Evolutionary conservation across 1,140 invertebrate genomes (phyloP).

Genomic region (Schlechtendalia chinensis): DNA sequence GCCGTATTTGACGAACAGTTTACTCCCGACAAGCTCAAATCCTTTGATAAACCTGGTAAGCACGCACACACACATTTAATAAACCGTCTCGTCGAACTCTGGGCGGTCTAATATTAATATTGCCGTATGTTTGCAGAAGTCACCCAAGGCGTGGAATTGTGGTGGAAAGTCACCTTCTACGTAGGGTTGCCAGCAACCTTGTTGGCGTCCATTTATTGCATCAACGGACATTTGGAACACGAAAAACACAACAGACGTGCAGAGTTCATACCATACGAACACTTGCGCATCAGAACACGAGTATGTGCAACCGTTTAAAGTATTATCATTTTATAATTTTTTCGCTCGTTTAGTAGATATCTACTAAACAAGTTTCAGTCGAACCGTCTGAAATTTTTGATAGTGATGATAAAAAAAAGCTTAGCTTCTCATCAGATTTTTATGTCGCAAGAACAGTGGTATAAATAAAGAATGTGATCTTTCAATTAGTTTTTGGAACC

Average conservation of each 20-base stretch:
- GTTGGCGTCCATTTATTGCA: conserved; percentile 27
- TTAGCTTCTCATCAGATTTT: too few relatives aligned
- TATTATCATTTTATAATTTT: too few relatives aligned
- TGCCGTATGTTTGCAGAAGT: conserved; percentile 8
- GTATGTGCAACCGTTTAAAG: not conserved
- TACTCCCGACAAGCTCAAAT: conserved; percentile 20
- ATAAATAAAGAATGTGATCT: too few relatives aligned
- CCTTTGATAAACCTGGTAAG: not conserved
- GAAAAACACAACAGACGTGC: conserved; percentile 53
- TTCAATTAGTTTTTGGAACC: too few relatives aligned
- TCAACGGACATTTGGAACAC: conserved; percentile 35
- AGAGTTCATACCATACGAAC: conserved; percentile 62
- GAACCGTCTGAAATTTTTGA: too few relatives aligned
- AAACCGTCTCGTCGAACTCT: too few relatives aligned
- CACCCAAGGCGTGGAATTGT: not conserved
- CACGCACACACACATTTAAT: too few relatives aligned
- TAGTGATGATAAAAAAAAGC: too few relatives aligned
- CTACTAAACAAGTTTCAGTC: too few relatives aligned
- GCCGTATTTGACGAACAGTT: conserved; percentile 17
- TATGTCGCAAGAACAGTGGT: too few relatives aligned
- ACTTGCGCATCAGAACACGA: conserved; percentile 58
- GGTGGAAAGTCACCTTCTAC: conserved; percentile 13
- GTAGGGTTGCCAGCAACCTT: not conserved
- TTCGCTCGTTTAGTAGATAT: too few relatives aligned
- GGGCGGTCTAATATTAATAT: too few relatives aligned